These are phyloP conservation scores for Thera obeliscata DNA, from an alignment of 2,888 invertebrate genomes.

Conservation along the genomic window DNA sequence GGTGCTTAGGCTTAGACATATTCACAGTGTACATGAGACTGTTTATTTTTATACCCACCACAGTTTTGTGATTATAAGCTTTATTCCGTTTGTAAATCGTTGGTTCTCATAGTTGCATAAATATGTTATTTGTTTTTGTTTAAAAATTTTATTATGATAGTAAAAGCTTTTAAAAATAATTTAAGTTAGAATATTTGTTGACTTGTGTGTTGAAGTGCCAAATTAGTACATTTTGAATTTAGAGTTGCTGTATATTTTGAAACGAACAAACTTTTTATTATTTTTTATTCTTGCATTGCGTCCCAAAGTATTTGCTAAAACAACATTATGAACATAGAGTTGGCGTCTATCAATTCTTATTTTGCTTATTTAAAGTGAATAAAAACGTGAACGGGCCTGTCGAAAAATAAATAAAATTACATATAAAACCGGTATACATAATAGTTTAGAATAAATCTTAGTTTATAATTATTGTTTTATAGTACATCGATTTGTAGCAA, in stretches of 20 bases:
- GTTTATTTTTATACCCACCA: conserved; percentile 19
- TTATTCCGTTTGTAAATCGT: conserved; percentile 8
- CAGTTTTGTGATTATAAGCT: conserved; percentile 21
- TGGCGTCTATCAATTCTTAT: too few relatives aligned
- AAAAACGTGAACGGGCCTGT: too few relatives aligned
- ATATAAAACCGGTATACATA: background rate
- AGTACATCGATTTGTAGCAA: background rate
- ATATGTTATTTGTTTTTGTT: conserved; percentile 24
- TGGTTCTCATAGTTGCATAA: conserved; percentile 7
- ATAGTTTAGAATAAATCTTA: background rate
- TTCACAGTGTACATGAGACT: conserved; percentile 15
- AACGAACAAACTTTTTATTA: background rate
- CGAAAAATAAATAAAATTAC: too few relatives aligned
- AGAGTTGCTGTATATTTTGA: background rate
- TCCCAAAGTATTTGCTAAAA: background rate
- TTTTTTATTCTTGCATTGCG: background rate
- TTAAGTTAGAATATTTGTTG: conserved; percentile 10
- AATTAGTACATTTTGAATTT: conserved; percentile 14
- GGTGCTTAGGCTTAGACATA: background rate
- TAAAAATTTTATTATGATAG: conserved; percentile 3
- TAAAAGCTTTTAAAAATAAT: background rate
- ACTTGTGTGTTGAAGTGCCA: conserved; percentile 26
- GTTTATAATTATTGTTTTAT: background rate
- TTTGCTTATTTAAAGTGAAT: too few relatives aligned
- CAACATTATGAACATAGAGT: too few relatives aligned